Evolutionary conservation across 2,888 invertebrate species (phyloP), one percentile per base, ranked within the genome.

Genomic region (Dorcus parallelipipedus): DNA sequence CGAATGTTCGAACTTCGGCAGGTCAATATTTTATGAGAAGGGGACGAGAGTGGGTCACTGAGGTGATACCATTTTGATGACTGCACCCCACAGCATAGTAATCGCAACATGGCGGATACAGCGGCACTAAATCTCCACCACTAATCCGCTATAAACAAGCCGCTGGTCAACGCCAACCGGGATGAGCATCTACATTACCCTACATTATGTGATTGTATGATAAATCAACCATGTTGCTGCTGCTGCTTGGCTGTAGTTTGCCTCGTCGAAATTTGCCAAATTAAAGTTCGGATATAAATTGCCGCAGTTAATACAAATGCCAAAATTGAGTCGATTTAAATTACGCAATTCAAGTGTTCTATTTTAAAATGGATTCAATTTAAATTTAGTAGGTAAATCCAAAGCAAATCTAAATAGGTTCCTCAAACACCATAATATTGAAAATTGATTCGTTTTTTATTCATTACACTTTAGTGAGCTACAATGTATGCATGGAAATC

Each of bases 131-230:
- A 68, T 67, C 67, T 67, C 61, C 49, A 52, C 62, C 60, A 56
- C 61, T 68, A 68, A 68, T 68, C 67, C 61, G 63, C 67, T 65
- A 66, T 68, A 68, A 67, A 68, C 67, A 64, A 64, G 60, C 65
- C 61, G 58, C 58, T 61, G 63, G 63, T 64, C 64, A 64, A 62
- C 58, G 56, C 54, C 62, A 60, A 57, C 54, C 55, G 58, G 63
- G 63, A 65, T 65, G 62, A 64, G 61, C 67, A 65, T 64, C 65
- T 64, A 64, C 61, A 64, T 67, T 63, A 64, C 62, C 66, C 63
- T 58, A 61, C 65, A 67, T 65, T 65, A 68, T 65, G 64, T 63
- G 63, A 53, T 58, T 20, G 42, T 53, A 53, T 58, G 58, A 58
- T 58, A 58, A 58, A 58, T 58, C 58, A 56, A 56, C 51, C 45